Evolutionary conservation across 1,140 invertebrate genomes (phyloP), one percentile per base, ranked within the genome.

Genomic region (Rhizoglyphus robini): DNA sequence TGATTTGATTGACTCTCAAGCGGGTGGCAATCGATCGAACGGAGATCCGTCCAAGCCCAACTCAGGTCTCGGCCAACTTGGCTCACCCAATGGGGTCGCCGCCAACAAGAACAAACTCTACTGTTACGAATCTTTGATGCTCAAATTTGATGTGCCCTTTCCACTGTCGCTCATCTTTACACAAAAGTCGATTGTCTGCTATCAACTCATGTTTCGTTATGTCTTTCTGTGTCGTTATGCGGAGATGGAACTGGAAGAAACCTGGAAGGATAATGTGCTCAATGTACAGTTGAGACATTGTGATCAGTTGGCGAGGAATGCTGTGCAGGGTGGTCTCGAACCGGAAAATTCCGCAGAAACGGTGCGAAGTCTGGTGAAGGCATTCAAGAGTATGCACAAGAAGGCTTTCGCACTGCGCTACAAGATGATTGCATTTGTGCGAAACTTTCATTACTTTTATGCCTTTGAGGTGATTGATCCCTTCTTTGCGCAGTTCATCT

Each of bases 391-490:
- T 1, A 74, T 73, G 69, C 79, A 79, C 67, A 74, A 75, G 2
- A 68, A 87, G 64, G 88, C 91, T 1, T 96, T 95, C 76, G 87
- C 88, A 11, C 78, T 97, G n/a, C 80, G 92, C 8, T 92, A 96
- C 73, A 82, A 90, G 48, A 98, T 98, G 95, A 80, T 96, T 46
- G 89, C 91, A 77, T 96, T 93, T 78, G 84, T 97, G 62, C 93
- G 96, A 75, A 94, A 96, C 78, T 80, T 97, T 65, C 87, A 93
- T 73, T 96, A 97, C 79, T 96, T 97, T 75, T 96, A 96, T 88
- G 94, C 90, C 82, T 87, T 96, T 65, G 94, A 97, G 81, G 92
- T 80, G 4, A 90, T 98, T 69, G 93, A 97, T 75, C 91, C 91
- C 20, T 88, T 89, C 75, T 98, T 93, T 92, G 83, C 87, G 70